Evolutionary conservation across 92 coral and sea anemone species (phyloP), one percentile per base, ranked within the genome.

Genomic region (Palythoa heliodiscus): DNA sequence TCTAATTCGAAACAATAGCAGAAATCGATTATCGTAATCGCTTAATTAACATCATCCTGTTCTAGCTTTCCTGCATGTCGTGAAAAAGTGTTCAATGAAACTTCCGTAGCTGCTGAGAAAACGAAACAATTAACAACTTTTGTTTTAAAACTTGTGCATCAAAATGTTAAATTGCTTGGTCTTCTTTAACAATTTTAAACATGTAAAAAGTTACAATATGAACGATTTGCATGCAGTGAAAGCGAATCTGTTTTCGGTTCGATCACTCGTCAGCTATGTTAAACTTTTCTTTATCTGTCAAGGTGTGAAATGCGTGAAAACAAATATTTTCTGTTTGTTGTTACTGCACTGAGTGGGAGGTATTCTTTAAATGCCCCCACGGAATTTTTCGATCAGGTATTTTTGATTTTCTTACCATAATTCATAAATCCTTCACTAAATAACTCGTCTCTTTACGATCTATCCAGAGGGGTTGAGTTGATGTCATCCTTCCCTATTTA

Each of bases 1-100:
- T 90, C 88, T 90, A 90, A 90, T 90, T 87, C 77, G 90, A 86
- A 81, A 77, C 86, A 52, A 83, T 86, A 84, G 93, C 70, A 83
- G 75, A 23, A 90, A 71, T 87, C 90, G 88, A 90, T 90, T 90
- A 87, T 75, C 37, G 78, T 83, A 60, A 87, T 90, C 83, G 82
- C 43, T 47, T 90, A 87, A 87, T 87, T 70, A 88, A 86, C 87
- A 79, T 79, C 54, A 80, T 23, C 73, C 58, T 29, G 38, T 23
- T 17, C 4, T 5, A 14, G 57, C 50, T 67, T 64, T 12, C 61
- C 57, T 20, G 37, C 54, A 14, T 67, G 84, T 40, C 74, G 29
- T 38, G 61, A 37, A 80, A 66, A 47, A 66, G 25, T 48, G 58
- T 66, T 53, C 67, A 76, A 5, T 24, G 20, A 14, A 20, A 25